A percentile compares a stretch with the other conserved stretches of the same genome.
Conservation (phyloP, 2,888 invertebrate genomes). For the Scaptomyza cyrtandrae region DNA sequence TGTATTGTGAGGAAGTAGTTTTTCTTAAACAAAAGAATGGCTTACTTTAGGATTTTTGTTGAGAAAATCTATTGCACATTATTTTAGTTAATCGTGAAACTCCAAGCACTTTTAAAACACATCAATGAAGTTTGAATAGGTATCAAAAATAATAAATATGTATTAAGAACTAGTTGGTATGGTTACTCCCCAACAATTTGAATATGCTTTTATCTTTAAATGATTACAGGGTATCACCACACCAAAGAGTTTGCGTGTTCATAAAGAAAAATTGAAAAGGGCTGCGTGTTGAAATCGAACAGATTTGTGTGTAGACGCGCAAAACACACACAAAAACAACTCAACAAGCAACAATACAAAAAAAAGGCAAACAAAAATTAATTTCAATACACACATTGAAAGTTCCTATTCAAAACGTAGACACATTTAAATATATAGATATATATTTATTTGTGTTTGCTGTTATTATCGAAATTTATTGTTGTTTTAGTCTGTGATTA, state of each 20-base stretch:
- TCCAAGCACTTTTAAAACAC: too few relatives aligned
- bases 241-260: constrained; percentile 57
- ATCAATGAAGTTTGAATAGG: too few relatives aligned
- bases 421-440: neutral
- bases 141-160: too few relatives aligned
- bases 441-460: neutral
- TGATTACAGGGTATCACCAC: constrained; percentile 9
- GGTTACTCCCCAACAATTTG: too few relatives aligned
- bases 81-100: too few relatives aligned
- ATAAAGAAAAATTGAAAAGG: constrained; percentile 60
- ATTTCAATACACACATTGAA: neutral
- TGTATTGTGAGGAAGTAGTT: too few relatives aligned
- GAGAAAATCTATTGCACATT: too few relatives aligned
- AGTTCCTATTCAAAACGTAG: neutral
- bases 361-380: neutral
- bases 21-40: too few relatives aligned
- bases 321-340: constrained; percentile 18
- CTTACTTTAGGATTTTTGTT: too few relatives aligned
- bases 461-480: constrained; percentile 42
- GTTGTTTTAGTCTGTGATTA: constrained; percentile 1
- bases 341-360: constrained; percentile 3
- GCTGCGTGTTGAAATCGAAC: constrained; percentile 67
- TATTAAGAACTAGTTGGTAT: too few relatives aligned
- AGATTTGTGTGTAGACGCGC: constrained; percentile 51
- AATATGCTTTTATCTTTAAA: too few relatives aligned